phyloP scores from a whole-genome alignment of 1,140 invertebrate genomes.

The Anthonomus grandis region DNA sequence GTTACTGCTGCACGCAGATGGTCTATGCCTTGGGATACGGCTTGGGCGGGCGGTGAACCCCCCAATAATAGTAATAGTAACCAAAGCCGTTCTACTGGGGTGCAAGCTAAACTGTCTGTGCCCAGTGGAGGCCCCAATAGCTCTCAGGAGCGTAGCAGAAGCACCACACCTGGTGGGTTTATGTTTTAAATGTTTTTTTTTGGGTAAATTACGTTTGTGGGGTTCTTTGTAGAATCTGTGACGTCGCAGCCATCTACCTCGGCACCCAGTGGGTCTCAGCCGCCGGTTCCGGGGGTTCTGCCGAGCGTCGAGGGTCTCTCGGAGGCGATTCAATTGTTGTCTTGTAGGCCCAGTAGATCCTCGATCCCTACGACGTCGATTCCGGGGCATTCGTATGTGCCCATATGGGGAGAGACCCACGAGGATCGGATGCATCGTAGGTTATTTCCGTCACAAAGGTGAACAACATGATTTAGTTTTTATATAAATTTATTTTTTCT shows the following conservation, averaged over 20 bases:
- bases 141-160: constrained; percentile 57
- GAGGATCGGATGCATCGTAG: constrained; percentile 45
- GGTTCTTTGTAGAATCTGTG: constrained; percentile 50
- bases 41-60: constrained; percentile 33
- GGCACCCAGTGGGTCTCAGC: constrained; percentile 26
- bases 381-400: constrained; percentile 31
- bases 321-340: constrained; percentile 64
- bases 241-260: constrained; percentile 48
- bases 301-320: constrained; percentile 63
- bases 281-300: constrained; percentile 46
- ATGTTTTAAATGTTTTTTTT: background rate
- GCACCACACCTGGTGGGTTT: constrained; percentile 56
- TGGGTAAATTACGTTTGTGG: background rate
- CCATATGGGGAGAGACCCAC: constrained; percentile 42
- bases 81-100: background rate
- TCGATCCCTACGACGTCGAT: constrained; percentile 41
- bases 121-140: constrained; percentile 34
- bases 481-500: too few species aligned
- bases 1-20: constrained; percentile 49
- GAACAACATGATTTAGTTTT: too few species aligned
- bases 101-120: constrained; percentile 49
- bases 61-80: too few species aligned
- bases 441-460: constrained; percentile 42
- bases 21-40: constrained; percentile 69
- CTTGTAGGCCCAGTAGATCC: constrained; percentile 53